Evolutionary conservation across 2,113 vertebrate species (phyloP), one percentile per base, ranked within the genome.

Genomic region (Panthera leo): DNA sequence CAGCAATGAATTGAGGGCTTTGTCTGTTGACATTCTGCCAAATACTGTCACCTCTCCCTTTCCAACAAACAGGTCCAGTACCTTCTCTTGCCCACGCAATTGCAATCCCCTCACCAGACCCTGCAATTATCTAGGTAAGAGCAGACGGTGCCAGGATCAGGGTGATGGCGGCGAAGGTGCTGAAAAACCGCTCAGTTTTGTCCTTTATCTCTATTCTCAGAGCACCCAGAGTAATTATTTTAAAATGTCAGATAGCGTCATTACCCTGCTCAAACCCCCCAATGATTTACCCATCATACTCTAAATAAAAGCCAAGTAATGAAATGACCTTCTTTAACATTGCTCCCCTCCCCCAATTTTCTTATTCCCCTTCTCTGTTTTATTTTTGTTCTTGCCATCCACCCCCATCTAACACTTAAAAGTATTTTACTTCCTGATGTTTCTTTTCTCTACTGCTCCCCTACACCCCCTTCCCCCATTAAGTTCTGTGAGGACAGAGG

Each of bases 181-280:
- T 65, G 45, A 34, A 71, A 67, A 58, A 78, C 31, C 9, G 31
- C 48, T 93, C 42, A 1, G 29, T 58, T 91, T 65, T 96, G 89
- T 83, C 79, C 73, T 89, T 83, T 80, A 42, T 42, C 25, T 91
- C 83, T 89, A 90, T 80, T 85, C 89, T 95, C 89, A 91, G 39
- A 86, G 67, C 63, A 94, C 71, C 76, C 42, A 23, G 83, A 58
- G 91, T 93, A 84, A 96, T 71, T 90, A 75, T 55, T 93, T 82
- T 31, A 73, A 93, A 97, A 93, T 90, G 90, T 95, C 73, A 97
- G 58, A 71, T 65, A 36, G 65, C 3, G 1, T 58, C 63, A 89
- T 67, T 63, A 67, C 65, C 19, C 78, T 82, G 27, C 15, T 70
- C 25, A 14, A 58, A 85, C 45, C 86, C 94, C 48, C 84, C 36